Conservation (phyloP, 2,888 invertebrate species). For the Perizoma flavofasciatum region DNA sequence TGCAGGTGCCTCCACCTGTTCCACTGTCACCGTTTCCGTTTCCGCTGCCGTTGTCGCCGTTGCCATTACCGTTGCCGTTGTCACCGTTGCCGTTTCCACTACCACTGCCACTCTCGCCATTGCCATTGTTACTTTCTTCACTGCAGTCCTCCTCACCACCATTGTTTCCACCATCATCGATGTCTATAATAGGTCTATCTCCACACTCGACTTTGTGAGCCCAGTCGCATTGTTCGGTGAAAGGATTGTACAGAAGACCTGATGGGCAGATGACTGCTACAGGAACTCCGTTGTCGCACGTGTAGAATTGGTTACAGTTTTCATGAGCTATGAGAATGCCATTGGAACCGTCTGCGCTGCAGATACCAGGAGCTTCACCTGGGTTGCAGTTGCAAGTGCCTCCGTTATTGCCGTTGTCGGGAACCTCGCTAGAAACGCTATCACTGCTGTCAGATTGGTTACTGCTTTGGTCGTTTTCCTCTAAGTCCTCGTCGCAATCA, state of each 20-base stretch:
- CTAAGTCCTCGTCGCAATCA: slow-evolving; percentile 7
- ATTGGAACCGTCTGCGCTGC: slow-evolving; percentile 40
- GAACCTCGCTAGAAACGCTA: background rate
- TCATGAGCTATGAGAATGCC: slow-evolving; percentile 47
- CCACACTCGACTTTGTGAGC: slow-evolving; percentile 44
- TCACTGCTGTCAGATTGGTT: background rate
- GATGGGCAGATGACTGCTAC: slow-evolving; percentile 36
- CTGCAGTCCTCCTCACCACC: no score
- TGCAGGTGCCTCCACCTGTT: slow-evolving; percentile 34
- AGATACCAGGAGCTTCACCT: slow-evolving; percentile 45
- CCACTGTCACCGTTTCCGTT: slow-evolving; percentile 11
- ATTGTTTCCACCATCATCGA: slow-evolving; percentile 6
- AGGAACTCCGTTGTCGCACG: slow-evolving; percentile 40
- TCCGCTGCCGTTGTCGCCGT: slow-evolving; percentile 11
- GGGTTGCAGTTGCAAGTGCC: slow-evolving; percentile 45
- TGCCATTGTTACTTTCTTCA: background rate
- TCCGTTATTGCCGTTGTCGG: slow-evolving; percentile 23
- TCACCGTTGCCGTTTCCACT: slow-evolving; percentile 8
- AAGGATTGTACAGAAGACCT: slow-evolving; percentile 44
- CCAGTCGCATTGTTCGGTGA: slow-evolving; percentile 41
- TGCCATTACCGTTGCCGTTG: slow-evolving; percentile 7
- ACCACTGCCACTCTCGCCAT: slow-evolving; percentile 7
- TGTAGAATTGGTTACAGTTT: slow-evolving; percentile 48
- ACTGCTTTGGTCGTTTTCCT: background rate
- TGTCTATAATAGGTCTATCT: slow-evolving; percentile 34